Evolutionary conservation across 2,797 vertebrate species (phyloP).

Genomic region (Morus bassanus): DNA sequence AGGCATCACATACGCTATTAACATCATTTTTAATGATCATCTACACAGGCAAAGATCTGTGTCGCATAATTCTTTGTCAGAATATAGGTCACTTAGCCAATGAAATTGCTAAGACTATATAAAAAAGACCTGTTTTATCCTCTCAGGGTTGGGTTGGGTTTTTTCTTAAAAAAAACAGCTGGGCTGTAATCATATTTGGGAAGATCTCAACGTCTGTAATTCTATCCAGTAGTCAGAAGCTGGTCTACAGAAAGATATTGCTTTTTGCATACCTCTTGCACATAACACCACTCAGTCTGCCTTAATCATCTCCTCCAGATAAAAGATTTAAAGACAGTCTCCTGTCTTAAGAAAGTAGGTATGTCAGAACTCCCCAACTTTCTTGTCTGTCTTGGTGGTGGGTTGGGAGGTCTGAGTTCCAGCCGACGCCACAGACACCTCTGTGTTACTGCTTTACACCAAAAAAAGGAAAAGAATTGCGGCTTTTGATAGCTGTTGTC

Average conservation of each 20-base stretch:
- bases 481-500: background rate
- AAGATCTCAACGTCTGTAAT: conserved; percentile 36
- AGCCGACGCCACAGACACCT: conserved; percentile 26
- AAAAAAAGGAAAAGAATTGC: conserved; percentile 39
- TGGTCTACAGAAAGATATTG: background rate
- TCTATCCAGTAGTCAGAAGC: conserved; percentile 52
- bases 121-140: conserved; percentile 26
- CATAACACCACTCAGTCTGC: background rate
- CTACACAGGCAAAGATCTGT: conserved; percentile 15
- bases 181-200: background rate
- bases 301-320: conserved; percentile 54
- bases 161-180: background rate
- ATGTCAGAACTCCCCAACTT: conserved; percentile 22
- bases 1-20: conserved; percentile 18
- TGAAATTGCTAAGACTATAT: background rate
- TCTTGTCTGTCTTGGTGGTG: conserved; percentile 41
- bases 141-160: background rate
- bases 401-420: conserved; percentile 44
- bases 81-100: conserved; percentile 16
- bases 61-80: background rate
- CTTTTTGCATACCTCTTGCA: conserved; percentile 24
- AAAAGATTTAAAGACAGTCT: conserved; percentile 56
- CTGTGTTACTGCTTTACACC: conserved; percentile 35
- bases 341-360: conserved; percentile 27
- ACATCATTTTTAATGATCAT: background rate